Percentiles rank a stretch among this genome's conserved stretches.
Conservation (phyloP, 1,140 invertebrate species). For the Gerris buenoi region DNA sequence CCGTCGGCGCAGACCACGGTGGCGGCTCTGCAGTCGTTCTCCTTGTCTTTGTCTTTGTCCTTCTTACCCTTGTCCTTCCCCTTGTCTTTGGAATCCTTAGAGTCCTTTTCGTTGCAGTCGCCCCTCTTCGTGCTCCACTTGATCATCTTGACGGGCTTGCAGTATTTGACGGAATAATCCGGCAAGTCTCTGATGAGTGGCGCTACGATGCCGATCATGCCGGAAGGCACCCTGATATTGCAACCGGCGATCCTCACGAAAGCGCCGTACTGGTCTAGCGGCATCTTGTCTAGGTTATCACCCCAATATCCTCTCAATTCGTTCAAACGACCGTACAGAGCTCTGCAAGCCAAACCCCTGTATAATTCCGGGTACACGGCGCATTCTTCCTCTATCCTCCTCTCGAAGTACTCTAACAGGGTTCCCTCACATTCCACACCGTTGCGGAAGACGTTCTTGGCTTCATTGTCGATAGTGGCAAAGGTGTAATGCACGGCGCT, state of each 20-base stretch:
- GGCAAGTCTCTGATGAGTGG: slow-evolving; percentile 45
- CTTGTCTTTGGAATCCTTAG: slow-evolving; percentile 34
- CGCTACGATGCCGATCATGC: slow-evolving; percentile 45
- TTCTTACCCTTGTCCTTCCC: slow-evolving; percentile 11
- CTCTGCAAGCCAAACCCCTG: slow-evolving; percentile 3
- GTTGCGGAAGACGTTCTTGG: slow-evolving; percentile 23
- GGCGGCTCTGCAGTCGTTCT: slow-evolving; percentile 37
- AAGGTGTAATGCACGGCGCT: slow-evolving; percentile 45
- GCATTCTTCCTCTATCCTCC: slow-evolving; percentile 10
- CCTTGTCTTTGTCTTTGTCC: slow-evolving; percentile 37
- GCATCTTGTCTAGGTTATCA: slow-evolving; percentile 14
- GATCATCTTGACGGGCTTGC: slow-evolving; percentile 39
- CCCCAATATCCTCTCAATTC: slow-evolving; percentile 9
- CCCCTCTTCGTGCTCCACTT: slow-evolving; percentile 34
- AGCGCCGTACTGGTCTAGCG: slow-evolving; percentile 30
- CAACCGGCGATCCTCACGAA: slow-evolving; percentile 46
- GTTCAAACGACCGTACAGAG: slow-evolving; percentile 11
- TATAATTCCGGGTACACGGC: slow-evolving; percentile 1
- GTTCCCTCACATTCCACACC: neutral
- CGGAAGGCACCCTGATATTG: slow-evolving; percentile 43
- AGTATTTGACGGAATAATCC: slow-evolving; percentile 32
- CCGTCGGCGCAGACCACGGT: slow-evolving; percentile 43
- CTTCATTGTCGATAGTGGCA: slow-evolving; percentile 45
- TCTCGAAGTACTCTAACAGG: slow-evolving; percentile 4
- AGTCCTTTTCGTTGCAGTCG: slow-evolving; percentile 30